Percentiles rank a stretch among this genome's conserved stretches.
Evolutionary conservation across 1,140 invertebrate genomes (phyloP).

Genomic region (Kradibia gibbosae): DNA sequence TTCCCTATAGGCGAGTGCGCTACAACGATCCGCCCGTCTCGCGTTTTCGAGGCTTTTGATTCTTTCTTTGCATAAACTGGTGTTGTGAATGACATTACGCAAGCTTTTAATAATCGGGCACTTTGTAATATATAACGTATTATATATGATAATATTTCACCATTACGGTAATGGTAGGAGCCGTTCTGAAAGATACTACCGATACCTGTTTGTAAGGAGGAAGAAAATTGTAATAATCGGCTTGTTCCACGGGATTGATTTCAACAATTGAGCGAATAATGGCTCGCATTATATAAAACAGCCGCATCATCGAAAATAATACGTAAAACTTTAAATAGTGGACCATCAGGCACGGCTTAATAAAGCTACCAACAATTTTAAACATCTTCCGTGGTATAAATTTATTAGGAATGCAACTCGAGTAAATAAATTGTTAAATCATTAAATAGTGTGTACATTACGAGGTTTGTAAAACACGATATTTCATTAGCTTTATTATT

Average conservation of each 20-base stretch:
- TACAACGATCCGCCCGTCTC: not conserved
- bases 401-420: not conserved
- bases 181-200: not conserved
- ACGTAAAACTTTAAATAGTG: too few relatives aligned
- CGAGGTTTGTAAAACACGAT: not conserved
- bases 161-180: not conserved
- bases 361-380: too few relatives aligned
- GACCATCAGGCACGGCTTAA: too few relatives aligned
- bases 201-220: not conserved
- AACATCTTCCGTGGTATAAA: too few relatives aligned
- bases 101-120: too few relatives aligned
- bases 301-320: too few relatives aligned
- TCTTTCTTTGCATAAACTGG: not conserved
- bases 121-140: not conserved
- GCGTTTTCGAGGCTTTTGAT: too few relatives aligned
- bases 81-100: too few relatives aligned
- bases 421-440: not conserved
- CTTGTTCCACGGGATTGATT: not conserved
- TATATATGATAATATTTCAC: not conserved
- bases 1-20: not conserved
- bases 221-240: not conserved
- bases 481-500: too few relatives aligned
- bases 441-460: not conserved
- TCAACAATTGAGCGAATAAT: not conserved
- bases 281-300: not conserved